A percentile compares a stretch with the other conserved stretches of the same genome.
Conservation (phyloP, 2,888 invertebrate genomes). For the Microplitis manilae region DNA sequence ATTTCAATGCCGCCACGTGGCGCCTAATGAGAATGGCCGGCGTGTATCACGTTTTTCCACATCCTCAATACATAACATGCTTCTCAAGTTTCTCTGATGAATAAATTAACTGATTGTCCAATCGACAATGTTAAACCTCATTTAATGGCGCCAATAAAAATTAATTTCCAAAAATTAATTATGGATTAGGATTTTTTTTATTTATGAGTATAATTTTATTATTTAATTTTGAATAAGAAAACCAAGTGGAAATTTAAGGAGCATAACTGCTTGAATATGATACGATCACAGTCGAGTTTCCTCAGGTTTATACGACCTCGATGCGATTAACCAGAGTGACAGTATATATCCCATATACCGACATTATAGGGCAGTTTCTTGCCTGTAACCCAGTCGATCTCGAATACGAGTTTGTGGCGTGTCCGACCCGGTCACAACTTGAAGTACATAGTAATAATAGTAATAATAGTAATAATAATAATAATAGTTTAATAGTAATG, state of each 20-base stretch:
- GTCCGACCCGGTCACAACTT: slow-evolving; percentile 7
- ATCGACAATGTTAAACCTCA: neutral
- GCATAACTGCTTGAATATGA: slow-evolving; percentile 1
- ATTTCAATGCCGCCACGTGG: slow-evolving; percentile 63
- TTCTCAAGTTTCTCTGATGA: slow-evolving; percentile 17
- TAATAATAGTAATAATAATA: neutral
- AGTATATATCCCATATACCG: slow-evolving; percentile 36
- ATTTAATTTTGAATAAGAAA: neutral
- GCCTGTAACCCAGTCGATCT: slow-evolving; percentile 30
- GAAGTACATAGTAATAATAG: neutral
- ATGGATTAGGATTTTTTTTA: too few species aligned
- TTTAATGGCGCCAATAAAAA: neutral
- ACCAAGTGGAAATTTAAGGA: neutral
- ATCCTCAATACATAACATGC: slow-evolving; percentile 25
- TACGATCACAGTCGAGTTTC: slow-evolving; percentile 34
- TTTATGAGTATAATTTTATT: neutral
- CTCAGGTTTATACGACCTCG: slow-evolving; percentile 37
- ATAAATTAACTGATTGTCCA: neutral
- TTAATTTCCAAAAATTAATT: neutral
- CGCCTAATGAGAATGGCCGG: slow-evolving; percentile 61
- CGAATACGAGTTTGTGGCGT: slow-evolving; percentile 17
- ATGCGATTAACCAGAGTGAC: slow-evolving; percentile 33
- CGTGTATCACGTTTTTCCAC: slow-evolving; percentile 54
- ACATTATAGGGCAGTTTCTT: slow-evolving; percentile 44
- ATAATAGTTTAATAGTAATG: slow-evolving; percentile 33